Evolutionary conservation across 2,797 vertebrate genomes (phyloP).

Genomic region (Enteromius fasciolatus): DNA sequence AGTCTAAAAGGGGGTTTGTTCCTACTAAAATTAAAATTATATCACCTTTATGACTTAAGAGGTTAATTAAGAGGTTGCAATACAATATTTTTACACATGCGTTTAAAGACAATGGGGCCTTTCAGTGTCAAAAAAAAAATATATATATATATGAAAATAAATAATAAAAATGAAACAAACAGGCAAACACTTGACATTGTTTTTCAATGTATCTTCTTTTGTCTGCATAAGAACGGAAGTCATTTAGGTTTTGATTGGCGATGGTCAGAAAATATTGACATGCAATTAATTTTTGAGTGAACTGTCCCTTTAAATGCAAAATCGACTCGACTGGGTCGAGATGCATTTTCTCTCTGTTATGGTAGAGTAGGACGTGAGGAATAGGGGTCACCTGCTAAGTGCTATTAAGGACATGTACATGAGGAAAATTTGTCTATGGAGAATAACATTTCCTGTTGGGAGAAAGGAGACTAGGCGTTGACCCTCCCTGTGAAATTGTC

Average conservation of each 20-base stretch:
- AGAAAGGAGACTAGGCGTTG: slow-evolving; percentile 46
- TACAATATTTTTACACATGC: not conserved
- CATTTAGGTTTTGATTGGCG: not conserved
- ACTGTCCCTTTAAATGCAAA: not conserved
- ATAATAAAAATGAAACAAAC: not conserved
- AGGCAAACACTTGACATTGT: not conserved
- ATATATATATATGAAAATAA: too few species aligned
- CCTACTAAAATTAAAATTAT: not conserved
- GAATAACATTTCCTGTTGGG: slow-evolving; percentile 54
- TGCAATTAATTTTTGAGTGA: not conserved
- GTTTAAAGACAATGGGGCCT: not conserved
- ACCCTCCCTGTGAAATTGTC: slow-evolving; percentile 47
- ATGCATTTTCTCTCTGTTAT: slow-evolving; percentile 13
- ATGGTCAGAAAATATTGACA: not conserved
- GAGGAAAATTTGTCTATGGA: slow-evolving; percentile 42
- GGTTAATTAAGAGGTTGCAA: not conserved
- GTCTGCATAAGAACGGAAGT: not conserved
- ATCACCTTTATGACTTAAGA: not conserved
- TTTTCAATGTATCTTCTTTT: not conserved
- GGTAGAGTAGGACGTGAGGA: slow-evolving; percentile 8
- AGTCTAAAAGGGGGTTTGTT: not conserved
- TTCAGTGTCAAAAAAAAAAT: not conserved
- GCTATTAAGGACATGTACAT: slow-evolving; percentile 39
- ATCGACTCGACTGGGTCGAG: not conserved
- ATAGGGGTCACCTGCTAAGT: slow-evolving; percentile 30